Evolutionary conservation across 2,888 invertebrate species (phyloP).

Genomic region (Diaprepes abbreviatus): DNA sequence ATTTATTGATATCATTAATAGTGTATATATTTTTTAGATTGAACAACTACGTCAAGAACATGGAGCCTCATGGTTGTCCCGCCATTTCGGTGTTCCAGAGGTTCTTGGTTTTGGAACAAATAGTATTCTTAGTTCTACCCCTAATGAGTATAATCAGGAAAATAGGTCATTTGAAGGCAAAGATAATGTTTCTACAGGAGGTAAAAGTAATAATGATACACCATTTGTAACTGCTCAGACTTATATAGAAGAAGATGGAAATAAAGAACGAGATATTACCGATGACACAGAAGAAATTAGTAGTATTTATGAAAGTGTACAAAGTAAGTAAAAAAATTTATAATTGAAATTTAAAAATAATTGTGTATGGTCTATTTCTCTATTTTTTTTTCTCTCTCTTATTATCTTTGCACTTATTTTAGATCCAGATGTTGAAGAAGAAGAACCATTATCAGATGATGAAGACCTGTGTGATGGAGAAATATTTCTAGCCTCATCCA

Average conservation of each 20-base stretch:
- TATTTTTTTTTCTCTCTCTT: background rate
- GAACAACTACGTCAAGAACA: slow-evolving; percentile 71
- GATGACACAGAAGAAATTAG: slow-evolving; percentile 12
- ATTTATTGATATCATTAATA: too few species aligned
- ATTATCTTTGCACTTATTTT: slow-evolving; percentile 9
- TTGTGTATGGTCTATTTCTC: too few species aligned
- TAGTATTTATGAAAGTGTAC: background rate
- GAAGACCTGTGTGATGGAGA: slow-evolving; percentile 63
- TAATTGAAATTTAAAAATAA: too few species aligned
- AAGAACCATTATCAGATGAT: slow-evolving; percentile 49
- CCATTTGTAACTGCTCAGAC: background rate
- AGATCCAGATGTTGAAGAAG: background rate
- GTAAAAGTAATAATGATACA: background rate
- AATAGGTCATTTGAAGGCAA: background rate
- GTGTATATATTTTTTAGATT: slow-evolving; percentile 61
- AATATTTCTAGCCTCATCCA: slow-evolving; percentile 62
- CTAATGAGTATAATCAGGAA: slow-evolving; percentile 26
- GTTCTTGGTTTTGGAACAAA: slow-evolving; percentile 70
- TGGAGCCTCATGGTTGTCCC: slow-evolving; percentile 75
- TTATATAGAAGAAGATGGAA: background rate
- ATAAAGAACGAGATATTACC: slow-evolving; percentile 11
- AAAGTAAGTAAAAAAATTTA: slow-evolving; percentile 1
- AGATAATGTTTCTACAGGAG: background rate
- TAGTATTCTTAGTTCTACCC: slow-evolving; percentile 52
- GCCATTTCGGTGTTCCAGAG: slow-evolving; percentile 67